phyloP scores from a whole-genome alignment of 2,113 vertebrate species.

The Hydrochoerus hydrochaeris region DNA sequence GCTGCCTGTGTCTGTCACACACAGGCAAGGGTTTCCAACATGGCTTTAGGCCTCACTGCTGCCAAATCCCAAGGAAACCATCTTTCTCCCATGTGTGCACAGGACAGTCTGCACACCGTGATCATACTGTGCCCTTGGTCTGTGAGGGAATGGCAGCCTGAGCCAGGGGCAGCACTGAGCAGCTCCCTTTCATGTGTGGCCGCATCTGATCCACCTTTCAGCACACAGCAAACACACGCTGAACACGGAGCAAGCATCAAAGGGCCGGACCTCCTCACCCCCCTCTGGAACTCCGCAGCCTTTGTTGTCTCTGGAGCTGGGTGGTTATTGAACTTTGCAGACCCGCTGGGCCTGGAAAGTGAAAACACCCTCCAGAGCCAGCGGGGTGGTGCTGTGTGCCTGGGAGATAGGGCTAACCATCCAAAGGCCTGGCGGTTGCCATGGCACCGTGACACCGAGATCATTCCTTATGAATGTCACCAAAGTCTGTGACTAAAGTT shows the following conservation, averaged over 20 bases:
- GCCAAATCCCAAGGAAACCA: constrained; percentile 37
- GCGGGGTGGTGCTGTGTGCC: constrained; percentile 78
- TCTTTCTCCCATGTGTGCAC: not conserved
- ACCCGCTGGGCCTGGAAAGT: constrained; percentile 80
- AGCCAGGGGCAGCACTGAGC: not conserved
- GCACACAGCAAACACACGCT: constrained; percentile 45
- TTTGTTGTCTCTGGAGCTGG: constrained; percentile 77
- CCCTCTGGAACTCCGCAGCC: constrained; percentile 65
- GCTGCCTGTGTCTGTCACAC: not conserved
- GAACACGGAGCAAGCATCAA: constrained; percentile 75
- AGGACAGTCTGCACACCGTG: constrained; percentile 45
- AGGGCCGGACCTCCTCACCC: constrained; percentile 51
- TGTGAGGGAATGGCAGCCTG: not conserved
- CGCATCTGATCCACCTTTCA: constrained; percentile 73
- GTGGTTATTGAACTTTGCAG: constrained; percentile 82
- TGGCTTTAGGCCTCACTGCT: not conserved
- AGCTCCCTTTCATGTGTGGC: constrained; percentile 59
- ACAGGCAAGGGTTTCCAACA: not conserved
- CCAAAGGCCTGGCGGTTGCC: constrained; percentile 76
- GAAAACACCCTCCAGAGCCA: constrained; percentile 77
- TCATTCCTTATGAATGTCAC: constrained; percentile 80
- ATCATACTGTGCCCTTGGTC: constrained; percentile 10
- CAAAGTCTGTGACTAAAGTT: constrained; percentile 79
- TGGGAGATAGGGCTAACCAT: constrained; percentile 68
- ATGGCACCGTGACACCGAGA: constrained; percentile 74